Conservation (phyloP, 2,113 vertebrate genomes). For the Scomber scombrus region DNA sequence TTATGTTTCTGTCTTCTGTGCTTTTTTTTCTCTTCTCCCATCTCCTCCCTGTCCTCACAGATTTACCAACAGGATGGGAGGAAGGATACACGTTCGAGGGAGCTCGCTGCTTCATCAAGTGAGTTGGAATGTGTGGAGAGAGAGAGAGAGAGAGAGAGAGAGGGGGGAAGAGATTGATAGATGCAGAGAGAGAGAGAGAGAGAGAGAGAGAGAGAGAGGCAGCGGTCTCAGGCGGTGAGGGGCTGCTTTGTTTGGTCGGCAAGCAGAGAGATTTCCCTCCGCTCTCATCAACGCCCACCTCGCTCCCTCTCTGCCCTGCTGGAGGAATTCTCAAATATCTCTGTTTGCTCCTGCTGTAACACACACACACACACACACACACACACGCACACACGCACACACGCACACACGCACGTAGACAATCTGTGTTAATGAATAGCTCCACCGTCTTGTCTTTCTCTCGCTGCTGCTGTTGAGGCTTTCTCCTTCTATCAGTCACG, state of each 20-base stretch:
- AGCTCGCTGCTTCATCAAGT: conserved; percentile 98
- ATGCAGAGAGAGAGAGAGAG: not conserved
- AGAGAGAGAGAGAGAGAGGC: not conserved
- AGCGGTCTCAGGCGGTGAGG: conserved; percentile 27
- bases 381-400: conserved; percentile 14
- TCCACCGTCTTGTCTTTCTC: not conserved
- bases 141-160: not conserved
- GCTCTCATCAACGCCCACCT: conserved; percentile 36
- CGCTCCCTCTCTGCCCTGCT: conserved; percentile 27
- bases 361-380: not conserved
- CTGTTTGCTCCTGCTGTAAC: not conserved
- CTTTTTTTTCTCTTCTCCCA: not conserved
- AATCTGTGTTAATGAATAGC: not conserved
- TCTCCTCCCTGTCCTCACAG: conserved; percentile 75
- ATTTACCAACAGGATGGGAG: conserved; percentile 97
- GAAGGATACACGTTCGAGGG: conserved; percentile 98
- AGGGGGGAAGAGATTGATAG: conserved; percentile 16
- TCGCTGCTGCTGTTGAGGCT: conserved; percentile 8
- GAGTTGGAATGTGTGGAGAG: conserved; percentile 76
- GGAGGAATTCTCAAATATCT: conserved; percentile 41
- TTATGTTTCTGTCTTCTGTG: conserved; percentile 34
- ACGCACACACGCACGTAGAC: conserved; percentile 5
- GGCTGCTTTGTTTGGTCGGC: conserved; percentile 59
- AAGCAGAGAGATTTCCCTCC: conserved; percentile 45
- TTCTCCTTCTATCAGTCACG: conserved; percentile 18